Evolutionary conservation across 2,113 vertebrate species (phyloP), one percentile per base, ranked within the genome.

Genomic region (Nycticryphes semicollaris): DNA sequence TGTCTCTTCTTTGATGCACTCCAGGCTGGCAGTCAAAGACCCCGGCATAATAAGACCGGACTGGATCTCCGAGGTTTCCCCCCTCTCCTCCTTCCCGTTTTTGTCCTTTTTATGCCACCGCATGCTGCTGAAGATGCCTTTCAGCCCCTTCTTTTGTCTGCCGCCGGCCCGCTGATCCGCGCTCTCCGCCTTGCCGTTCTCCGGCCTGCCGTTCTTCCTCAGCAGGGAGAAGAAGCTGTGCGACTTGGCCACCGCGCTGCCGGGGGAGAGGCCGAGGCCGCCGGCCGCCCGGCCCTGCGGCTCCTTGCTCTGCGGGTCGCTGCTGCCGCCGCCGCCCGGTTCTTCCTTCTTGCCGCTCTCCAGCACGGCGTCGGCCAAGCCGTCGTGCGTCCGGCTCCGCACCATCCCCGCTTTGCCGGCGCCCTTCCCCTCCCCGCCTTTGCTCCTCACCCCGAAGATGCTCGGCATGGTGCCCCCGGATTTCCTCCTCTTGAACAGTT

Each of bases 401-500:
- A 98, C 98, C 95, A 99, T 97, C 43, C 98, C 98, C 89, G 98
- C 92, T 93, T 98, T 98, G 78, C 97, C 94, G 74, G 97, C 92
- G 90, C 96, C 96, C 20, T 98, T 98, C 93, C 98, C 98, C 28
- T 99, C 99, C 72, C 98, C 98, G 20, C 83, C 91, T 98, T 99
- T 99, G 98, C 98, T 98, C 93, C 98, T 98, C 87, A 99, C 98
- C 93, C 98, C 98, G 95, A 99, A 99, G 95, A 99, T 99, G 98
- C 98, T 98, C 72, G 99, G 98, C 98, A 99, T 98, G 91, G 98
- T 98, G 96, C 98, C 98, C 56, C 99, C 98, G 86, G 99, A 98
- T 93, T 98, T 99, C 97, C 99, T 98, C 96, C 99, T 99, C 97
- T 98, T 98, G 95, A 99, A 99, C 89, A 99, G 97, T 97, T 99